Percentiles rank a stretch among this genome's conserved stretches.
Conservation (phyloP, 2,888 invertebrate species). For the Acronicta leporina region DNA sequence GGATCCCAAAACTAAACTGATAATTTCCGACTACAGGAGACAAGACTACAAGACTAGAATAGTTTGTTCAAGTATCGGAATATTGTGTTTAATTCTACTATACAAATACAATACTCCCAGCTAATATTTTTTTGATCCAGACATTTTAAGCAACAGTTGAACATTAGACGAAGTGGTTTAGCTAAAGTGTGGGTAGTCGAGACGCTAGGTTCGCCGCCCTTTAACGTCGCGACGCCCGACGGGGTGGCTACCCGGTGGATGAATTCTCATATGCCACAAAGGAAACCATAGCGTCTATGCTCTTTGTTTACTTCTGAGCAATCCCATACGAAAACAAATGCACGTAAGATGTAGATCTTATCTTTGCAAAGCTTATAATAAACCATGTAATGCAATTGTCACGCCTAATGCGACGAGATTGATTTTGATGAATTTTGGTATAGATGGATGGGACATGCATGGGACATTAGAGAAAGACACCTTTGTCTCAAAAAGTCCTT, state of each 20-base stretch:
- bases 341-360: conserved; percentile 29
- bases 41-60: too few species aligned
- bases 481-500: too few species aligned
- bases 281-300: conserved; percentile 35
- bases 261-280: conserved; percentile 47
- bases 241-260: conserved; percentile 44
- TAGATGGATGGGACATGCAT: too few species aligned
- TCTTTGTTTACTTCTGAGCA: conserved; percentile 44
- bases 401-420: too few species aligned
- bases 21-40: too few species aligned
- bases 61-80: too few species aligned
- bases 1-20: too few species aligned
- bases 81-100: neutral
- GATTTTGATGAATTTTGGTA: too few species aligned
- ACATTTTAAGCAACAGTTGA: conserved; percentile 37
- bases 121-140: conserved; percentile 33
- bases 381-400: too few species aligned
- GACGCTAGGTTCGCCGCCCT: conserved; percentile 60
- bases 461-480: too few species aligned
- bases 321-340: conserved; percentile 32
- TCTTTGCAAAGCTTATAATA: conserved; percentile 3
- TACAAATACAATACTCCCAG: neutral
- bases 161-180: conserved; percentile 50
- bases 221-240: conserved; percentile 55
- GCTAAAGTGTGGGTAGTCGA: conserved; percentile 39